phyloP scores from a whole-genome alignment of 2,797 vertebrate species.

The Myripristis murdjan region DNA sequence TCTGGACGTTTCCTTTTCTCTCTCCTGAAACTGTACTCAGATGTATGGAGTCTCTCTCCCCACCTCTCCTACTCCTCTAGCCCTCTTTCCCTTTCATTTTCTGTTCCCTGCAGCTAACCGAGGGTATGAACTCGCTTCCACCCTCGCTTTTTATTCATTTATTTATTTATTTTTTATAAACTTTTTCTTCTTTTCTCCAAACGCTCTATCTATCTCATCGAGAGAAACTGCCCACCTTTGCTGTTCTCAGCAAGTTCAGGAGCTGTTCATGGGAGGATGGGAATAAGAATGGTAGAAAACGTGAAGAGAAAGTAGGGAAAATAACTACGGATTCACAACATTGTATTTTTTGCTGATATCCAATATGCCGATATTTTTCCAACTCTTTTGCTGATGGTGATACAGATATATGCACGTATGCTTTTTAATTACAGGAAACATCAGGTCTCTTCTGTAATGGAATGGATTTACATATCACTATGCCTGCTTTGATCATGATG shows the following conservation, averaged over 20 bases:
- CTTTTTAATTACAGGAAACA: too few relatives aligned
- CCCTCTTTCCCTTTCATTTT: slow-evolving; percentile 45
- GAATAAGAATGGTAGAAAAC: slow-evolving; percentile 2
- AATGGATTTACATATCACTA: too few relatives aligned
- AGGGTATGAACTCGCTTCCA: slow-evolving; percentile 51
- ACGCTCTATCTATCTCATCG: slow-evolving; percentile 5
- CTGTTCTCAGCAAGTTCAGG: slow-evolving; percentile 44
- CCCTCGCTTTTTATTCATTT: slow-evolving; percentile 28
- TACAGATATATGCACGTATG: too few relatives aligned
- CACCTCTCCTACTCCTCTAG: slow-evolving; percentile 13
- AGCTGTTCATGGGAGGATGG: slow-evolving; percentile 8
- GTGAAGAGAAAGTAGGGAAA: background rate
- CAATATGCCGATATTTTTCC: too few relatives aligned
- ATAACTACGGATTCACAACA: too few relatives aligned
- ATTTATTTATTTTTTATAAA: too few relatives aligned
- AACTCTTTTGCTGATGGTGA: too few relatives aligned
- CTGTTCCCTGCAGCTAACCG: slow-evolving; percentile 44
- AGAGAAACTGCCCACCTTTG: slow-evolving; percentile 22
- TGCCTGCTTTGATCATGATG: too few relatives aligned
- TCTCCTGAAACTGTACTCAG: slow-evolving; percentile 27
- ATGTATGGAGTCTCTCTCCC: slow-evolving; percentile 19
- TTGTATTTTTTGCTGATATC: too few relatives aligned
- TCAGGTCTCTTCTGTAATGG: too few relatives aligned
- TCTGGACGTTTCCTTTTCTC: slow-evolving; percentile 41
- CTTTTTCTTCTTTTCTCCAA: slow-evolving; percentile 31